phyloP scores from a whole-genome alignment of 2,113 vertebrate genomes.

The Garra rufa region DNA sequence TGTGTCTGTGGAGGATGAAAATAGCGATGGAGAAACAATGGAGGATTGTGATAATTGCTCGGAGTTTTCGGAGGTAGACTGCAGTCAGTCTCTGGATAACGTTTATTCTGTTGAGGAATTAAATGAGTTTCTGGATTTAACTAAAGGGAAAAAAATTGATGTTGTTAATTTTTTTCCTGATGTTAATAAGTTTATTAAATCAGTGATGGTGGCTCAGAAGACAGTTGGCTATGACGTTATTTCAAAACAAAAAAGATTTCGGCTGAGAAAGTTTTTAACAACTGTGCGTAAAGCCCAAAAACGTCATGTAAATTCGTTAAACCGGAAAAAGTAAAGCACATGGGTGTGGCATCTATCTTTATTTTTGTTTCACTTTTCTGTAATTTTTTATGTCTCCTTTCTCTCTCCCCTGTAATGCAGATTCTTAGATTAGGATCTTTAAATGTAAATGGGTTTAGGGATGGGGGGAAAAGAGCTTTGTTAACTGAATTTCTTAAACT shows the following conservation, averaged over 20 bases:
- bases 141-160: not conserved
- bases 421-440: not conserved
- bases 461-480: too few relatives aligned
- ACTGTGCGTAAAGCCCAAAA: not conserved
- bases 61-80: not conserved
- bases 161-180: not conserved
- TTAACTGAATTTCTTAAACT: too few relatives aligned
- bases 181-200: not conserved
- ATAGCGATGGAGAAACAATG: not conserved
- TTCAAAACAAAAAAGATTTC: slow-evolving; percentile 11
- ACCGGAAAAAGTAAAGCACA: not conserved
- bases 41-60: not conserved
- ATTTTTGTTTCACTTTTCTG: not conserved
- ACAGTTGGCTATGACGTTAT: not conserved
- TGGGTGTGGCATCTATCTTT: not conserved
- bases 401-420: not conserved
- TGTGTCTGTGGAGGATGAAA: not conserved
- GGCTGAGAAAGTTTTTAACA: not conserved
- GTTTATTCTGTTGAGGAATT: not conserved
- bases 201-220: not conserved
- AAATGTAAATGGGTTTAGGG: too few relatives aligned
- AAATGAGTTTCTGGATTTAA: not conserved
- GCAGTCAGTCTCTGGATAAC: not conserved
- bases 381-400: not conserved
- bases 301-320: not conserved